A percentile compares a stretch with the other conserved stretches of the same genome.
phyloP scores from a whole-genome alignment of 2,797 vertebrate species.

The Urocyon cinereoargenteus region DNA sequence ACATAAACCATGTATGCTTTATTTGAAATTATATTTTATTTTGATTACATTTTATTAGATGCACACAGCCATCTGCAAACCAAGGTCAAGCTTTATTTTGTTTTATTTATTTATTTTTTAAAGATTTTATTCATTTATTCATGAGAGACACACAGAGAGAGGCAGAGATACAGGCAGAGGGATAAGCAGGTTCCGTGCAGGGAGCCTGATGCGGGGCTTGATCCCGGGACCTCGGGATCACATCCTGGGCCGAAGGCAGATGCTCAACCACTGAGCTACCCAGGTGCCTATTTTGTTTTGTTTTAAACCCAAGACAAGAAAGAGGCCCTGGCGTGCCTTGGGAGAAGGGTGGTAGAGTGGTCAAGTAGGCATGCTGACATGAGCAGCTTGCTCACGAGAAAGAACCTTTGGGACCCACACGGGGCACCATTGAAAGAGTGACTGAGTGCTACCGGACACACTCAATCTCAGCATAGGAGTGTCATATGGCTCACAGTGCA shows the following conservation, averaged over 20 bases:
- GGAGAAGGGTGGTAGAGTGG: background rate
- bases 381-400: background rate
- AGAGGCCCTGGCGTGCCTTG: background rate
- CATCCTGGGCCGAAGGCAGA: too few relatives aligned
- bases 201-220: too few relatives aligned
- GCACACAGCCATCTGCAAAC: background rate
- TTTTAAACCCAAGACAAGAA: background rate
- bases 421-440: background rate
- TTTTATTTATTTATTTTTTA: too few relatives aligned
- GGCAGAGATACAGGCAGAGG: too few relatives aligned
- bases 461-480: background rate
- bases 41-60: too few relatives aligned
- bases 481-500: background rate
- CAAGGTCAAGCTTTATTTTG: background rate
- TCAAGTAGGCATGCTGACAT: background rate
- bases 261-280: too few relatives aligned
- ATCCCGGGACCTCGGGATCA: too few relatives aligned
- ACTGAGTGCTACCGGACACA: background rate
- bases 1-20: too few relatives aligned
- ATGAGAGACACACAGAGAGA: too few relatives aligned
- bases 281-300: background rate
- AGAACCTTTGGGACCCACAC: background rate
- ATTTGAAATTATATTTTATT: too few relatives aligned
- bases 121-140: too few relatives aligned
- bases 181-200: too few relatives aligned